Evolutionary conservation across 2,113 vertebrate genomes (phyloP).

Genomic region (Chiloscyllium plagiosum): DNA sequence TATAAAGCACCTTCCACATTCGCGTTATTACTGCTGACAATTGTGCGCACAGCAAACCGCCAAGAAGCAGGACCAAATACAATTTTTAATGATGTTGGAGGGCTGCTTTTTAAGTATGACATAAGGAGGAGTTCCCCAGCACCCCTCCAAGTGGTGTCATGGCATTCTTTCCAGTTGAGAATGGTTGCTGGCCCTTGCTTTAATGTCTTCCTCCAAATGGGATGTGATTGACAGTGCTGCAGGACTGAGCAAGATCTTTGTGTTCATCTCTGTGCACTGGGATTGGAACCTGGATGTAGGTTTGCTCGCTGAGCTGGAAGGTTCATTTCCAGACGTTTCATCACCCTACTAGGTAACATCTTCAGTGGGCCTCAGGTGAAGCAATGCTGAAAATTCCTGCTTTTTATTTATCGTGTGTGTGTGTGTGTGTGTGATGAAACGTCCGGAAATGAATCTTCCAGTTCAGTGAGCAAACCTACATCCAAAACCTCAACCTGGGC

Average conservation of each 20-base stretch:
- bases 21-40: background rate
- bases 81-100: background rate
- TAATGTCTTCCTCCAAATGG: background rate
- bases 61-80: background rate
- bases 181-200: background rate
- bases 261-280: background rate
- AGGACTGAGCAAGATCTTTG: background rate
- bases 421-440: too few species aligned
- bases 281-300: background rate
- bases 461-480: too few species aligned
- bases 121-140: background rate
- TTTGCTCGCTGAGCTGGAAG: too few species aligned
- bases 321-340: too few species aligned
- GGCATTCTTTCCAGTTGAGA: background rate
- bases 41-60: background rate
- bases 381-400: too few species aligned
- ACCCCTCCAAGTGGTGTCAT: background rate
- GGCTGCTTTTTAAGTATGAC: background rate
- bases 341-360: too few species aligned
- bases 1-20: background rate
- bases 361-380: too few species aligned
- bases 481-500: too few species aligned
- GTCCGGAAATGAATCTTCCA: too few species aligned
- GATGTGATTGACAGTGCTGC: background rate
- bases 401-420: too few species aligned